phyloP scores from a whole-genome alignment of 2,888 invertebrate genomes.

The Bibio marci region DNA sequence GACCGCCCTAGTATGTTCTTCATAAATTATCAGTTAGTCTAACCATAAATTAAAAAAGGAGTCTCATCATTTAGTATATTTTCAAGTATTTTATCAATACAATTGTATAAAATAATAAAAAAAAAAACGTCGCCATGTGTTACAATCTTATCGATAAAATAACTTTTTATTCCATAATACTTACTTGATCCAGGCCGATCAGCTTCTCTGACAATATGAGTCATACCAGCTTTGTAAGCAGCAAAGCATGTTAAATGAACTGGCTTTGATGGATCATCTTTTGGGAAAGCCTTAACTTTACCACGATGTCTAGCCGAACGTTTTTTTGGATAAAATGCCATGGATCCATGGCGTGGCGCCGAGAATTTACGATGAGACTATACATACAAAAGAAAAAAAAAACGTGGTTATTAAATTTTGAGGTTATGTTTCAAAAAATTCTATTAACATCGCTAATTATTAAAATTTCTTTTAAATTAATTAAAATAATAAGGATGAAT shows the following conservation, averaged over 20 bases:
- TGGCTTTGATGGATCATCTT: slow-evolving; percentile 90
- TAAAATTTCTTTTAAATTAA: too few relatives aligned
- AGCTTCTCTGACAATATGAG: slow-evolving; percentile 95
- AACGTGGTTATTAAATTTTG: too few relatives aligned
- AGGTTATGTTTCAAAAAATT: too few relatives aligned
- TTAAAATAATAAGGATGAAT: too few relatives aligned
- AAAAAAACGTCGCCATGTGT: too few relatives aligned
- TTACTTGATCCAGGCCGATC: slow-evolving; percentile 97
- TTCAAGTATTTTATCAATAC: neutral
- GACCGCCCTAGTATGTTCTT: slow-evolving; percentile 30
- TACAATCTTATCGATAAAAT: too few relatives aligned
- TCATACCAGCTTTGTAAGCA: slow-evolving; percentile 99
- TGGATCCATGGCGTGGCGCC: slow-evolving; percentile 98
- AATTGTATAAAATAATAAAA: slow-evolving; percentile 3
- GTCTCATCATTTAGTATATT: slow-evolving; percentile 2
- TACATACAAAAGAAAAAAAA: slow-evolving; percentile 18
- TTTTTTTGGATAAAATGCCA: slow-evolving; percentile 99
- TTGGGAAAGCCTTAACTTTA: slow-evolving; percentile 98
- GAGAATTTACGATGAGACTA: slow-evolving; percentile 99
- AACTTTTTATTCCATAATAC: slow-evolving; percentile 29
- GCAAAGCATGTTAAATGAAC: slow-evolving; percentile 96
- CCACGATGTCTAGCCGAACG: slow-evolving; percentile 91
- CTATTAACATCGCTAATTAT: too few relatives aligned
- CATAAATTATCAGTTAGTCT: slow-evolving; percentile 18
- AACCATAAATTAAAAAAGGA: slow-evolving; percentile 8